Base-by-base conservation (phyloP, 1,140 invertebrate genomes). In the Ips nitidus region DNA sequence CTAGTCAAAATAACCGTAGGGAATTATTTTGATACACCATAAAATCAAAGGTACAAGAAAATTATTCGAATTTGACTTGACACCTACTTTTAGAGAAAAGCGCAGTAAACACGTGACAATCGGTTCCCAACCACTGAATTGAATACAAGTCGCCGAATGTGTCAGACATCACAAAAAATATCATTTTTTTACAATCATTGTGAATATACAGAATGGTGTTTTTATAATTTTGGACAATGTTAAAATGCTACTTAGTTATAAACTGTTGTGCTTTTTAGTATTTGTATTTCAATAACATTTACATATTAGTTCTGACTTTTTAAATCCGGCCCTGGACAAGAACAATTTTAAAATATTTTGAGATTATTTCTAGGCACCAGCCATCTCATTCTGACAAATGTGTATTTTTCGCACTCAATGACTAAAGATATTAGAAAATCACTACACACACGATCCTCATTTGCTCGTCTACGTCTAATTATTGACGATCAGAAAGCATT, bases 301-400 rank as follows among this genome's bases (percentile, higher is more conserved):
- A 8, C 3, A 22, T 22, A 22, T 22, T 22, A 50, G 45, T 8
- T 8, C 7, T 50, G 22, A 22, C 45, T 55, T 22, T 5, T 2
- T n/a, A 37, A 55, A 1, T 55, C 52, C 52, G 52, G 52, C 37
- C 52, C 52, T 55, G 43, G n/a, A 50, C 22, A 50, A 6, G 22
- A 8, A 50, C 7, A 50, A 36, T 55, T 55, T 55, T 1, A 8
- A 36, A 55, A 55, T 55, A 55, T 55, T 38, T 38, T 55, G 8
- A n/a, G 8, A 55, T 55, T 55, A 55, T 55, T 55, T 55, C 52
- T 55, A 38, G 52, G 37, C 45, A 36, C 8, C 36, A 55, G 52
- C 7, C 8, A 47, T 47, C 52, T 55, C 8, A 5, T 55, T 55
- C 52, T 55, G 37, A 37, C 36, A n/a, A n/a, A 55, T 8, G 7